A percentile compares a stretch with the other conserved stretches of the same genome.
phyloP scores from a whole-genome alignment of 2,888 invertebrate genomes.

The Sepioteuthis lessoniana region DNA sequence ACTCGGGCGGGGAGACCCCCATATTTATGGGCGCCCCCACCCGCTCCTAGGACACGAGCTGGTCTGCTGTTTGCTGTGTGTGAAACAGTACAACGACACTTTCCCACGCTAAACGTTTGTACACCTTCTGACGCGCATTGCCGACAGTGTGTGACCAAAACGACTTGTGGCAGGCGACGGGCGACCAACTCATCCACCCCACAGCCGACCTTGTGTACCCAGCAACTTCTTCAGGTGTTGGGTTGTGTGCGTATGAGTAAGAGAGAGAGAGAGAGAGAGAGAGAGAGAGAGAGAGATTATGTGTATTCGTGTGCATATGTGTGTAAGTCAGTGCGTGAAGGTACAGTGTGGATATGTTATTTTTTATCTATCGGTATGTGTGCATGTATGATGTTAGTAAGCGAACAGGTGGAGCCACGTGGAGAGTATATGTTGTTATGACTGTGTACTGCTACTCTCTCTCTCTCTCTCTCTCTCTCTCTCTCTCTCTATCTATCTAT shows the following conservation, averaged over 20 bases:
- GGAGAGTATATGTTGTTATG: not conserved
- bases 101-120: constrained; percentile 36
- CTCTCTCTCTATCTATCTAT: too few relatives aligned
- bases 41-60: constrained; percentile 37
- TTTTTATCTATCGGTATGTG: constrained; percentile 13
- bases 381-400: not conserved
- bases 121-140: constrained; percentile 25
- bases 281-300: not conserved
- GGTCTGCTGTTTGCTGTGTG: constrained; percentile 19
- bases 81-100: constrained; percentile 20
- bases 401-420: not conserved
- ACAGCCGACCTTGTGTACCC: not conserved
- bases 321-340: not conserved
- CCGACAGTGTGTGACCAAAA: constrained; percentile 38
- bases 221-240: constrained; percentile 5
- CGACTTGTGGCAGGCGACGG: constrained; percentile 42
- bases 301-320: not conserved
- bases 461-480: too few relatives aligned
- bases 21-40: not conserved
- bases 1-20: constrained; percentile 33
- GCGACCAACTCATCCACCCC: not conserved
- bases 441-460: too few relatives aligned
- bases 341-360: too few relatives aligned
- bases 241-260: not conserved
- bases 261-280: too few relatives aligned